Conservation (phyloP, 2,888 invertebrate genomes). For the Callyntrura sp. region DNA sequence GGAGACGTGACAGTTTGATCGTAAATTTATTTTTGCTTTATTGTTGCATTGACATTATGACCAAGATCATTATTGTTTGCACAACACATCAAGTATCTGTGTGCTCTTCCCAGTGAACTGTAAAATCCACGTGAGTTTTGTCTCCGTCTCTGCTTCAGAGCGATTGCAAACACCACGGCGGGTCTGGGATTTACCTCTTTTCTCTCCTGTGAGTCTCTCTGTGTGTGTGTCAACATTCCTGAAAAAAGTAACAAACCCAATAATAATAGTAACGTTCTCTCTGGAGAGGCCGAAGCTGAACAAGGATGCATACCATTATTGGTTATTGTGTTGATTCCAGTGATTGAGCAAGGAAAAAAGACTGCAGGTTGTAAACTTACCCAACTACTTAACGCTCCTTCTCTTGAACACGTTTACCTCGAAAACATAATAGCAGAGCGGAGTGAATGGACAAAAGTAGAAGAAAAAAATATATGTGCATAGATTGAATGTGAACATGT, state of each 20-base stretch:
- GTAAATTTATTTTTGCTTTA: constrained; percentile 16
- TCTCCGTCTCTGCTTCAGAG: background rate
- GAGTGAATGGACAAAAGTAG: background rate
- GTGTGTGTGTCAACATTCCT: background rate
- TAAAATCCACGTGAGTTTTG: constrained; percentile 52
- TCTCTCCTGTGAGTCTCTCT: background rate
- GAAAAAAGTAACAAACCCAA: constrained; percentile 24
- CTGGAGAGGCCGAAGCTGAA: background rate
- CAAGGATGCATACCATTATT: background rate
- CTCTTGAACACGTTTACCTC: background rate
- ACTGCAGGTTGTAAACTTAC: background rate
- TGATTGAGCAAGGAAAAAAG: constrained; percentile 51
- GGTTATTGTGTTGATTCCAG: constrained; percentile 47
- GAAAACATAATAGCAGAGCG: background rate
- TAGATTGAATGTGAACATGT: constrained; percentile 55
- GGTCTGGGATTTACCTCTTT: constrained; percentile 17
- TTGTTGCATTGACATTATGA: constrained; percentile 4
- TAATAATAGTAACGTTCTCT: constrained; percentile 23
- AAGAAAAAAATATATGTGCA: constrained; percentile 27
- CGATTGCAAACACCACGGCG: background rate
- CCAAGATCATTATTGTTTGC: background rate
- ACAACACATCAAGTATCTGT: background rate
- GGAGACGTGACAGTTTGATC: background rate
- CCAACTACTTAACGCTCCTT: constrained; percentile 36
- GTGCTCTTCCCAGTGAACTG: constrained; percentile 9